A percentile compares a stretch with the other conserved stretches of the same genome.
Evolutionary conservation across 2,888 invertebrate species (phyloP).

Genomic region (Drosophila nr. perissopoda): DNA sequence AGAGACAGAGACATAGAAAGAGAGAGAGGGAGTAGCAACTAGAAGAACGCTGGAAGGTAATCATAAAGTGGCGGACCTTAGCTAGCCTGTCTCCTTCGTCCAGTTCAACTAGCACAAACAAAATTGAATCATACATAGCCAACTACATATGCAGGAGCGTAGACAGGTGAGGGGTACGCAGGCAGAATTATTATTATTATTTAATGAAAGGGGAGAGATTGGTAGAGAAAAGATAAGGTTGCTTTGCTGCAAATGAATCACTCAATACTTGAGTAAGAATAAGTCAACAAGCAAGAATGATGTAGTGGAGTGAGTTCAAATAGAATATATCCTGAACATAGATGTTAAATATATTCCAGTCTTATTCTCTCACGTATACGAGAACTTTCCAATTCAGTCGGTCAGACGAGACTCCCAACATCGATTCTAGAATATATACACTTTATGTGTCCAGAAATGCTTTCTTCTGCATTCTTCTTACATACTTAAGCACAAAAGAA

Average conservation of each 20-base stretch:
- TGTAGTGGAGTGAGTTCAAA: neutral
- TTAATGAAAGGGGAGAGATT: neutral
- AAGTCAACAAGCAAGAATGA: neutral
- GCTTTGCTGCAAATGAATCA: neutral
- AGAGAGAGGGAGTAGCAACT: neutral
- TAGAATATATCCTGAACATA: neutral
- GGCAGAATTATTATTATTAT: neutral
- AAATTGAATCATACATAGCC: slow-evolving; percentile 58
- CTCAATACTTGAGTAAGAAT: neutral
- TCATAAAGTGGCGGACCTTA: slow-evolving; percentile 21
- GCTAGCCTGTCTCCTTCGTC: neutral
- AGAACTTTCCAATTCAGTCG: neutral
- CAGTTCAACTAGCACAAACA: slow-evolving; percentile 18
- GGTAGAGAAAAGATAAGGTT: neutral
- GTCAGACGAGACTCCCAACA: neutral
- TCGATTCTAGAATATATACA: neutral
- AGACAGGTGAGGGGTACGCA: neutral
- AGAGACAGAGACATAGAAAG: neutral
- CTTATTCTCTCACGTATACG: accelerated
- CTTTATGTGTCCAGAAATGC: neutral
- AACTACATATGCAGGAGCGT: slow-evolving; percentile 4
- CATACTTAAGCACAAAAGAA: neutral
- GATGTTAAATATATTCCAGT: neutral
- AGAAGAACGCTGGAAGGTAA: neutral
- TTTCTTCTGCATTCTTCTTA: neutral